phyloP scores from a whole-genome alignment of 35 echinoderm and acorn worm species.

The Heliocidaris tuberculata region DNA sequence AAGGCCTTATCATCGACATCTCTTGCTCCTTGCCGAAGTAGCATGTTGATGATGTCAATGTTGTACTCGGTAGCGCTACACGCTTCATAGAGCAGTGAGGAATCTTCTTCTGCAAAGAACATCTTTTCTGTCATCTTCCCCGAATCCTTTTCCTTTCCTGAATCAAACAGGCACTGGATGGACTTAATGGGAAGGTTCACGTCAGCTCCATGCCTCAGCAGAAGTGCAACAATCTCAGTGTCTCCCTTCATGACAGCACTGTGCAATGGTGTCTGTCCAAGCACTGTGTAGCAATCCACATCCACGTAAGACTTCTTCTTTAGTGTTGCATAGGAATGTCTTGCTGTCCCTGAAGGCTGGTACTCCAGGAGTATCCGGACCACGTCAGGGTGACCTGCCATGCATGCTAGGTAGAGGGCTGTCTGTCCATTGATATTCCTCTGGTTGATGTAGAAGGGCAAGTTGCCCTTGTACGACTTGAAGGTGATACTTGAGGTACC shows the following conservation, averaged over 20 bases:
- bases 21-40: conserved; percentile 82
- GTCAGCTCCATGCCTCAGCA: conserved; percentile 83
- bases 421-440: conserved; percentile 90
- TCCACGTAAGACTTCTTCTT: conserved; percentile 70
- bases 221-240: conserved; percentile 73
- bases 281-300: conserved; percentile 86
- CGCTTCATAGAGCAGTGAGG: conserved; percentile 76
- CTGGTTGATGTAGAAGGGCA: conserved; percentile 84
- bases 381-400: conserved; percentile 73
- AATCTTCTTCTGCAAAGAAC: conserved; percentile 59
- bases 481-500: conserved; percentile 57
- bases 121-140: conserved; percentile 52
- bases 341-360: conserved; percentile 52
- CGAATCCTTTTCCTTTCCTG: conserved; percentile 27
- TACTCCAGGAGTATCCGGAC: conserved; percentile 76
- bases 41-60: conserved; percentile 82
- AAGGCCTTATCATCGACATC: conserved; percentile 80
- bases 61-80: conserved; percentile 73
- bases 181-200: conserved; percentile 85
- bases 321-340: conserved; percentile 29
- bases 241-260: conserved; percentile 72
- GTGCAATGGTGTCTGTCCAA: conserved; percentile 88
- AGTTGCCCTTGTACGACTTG: conserved; percentile 81
- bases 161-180: conserved; percentile 67
- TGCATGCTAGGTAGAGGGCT: conserved; percentile 73